Evolutionary conservation across 2,113 vertebrate genomes (phyloP).

Genomic region (Oenanthe melanoleuca): DNA sequence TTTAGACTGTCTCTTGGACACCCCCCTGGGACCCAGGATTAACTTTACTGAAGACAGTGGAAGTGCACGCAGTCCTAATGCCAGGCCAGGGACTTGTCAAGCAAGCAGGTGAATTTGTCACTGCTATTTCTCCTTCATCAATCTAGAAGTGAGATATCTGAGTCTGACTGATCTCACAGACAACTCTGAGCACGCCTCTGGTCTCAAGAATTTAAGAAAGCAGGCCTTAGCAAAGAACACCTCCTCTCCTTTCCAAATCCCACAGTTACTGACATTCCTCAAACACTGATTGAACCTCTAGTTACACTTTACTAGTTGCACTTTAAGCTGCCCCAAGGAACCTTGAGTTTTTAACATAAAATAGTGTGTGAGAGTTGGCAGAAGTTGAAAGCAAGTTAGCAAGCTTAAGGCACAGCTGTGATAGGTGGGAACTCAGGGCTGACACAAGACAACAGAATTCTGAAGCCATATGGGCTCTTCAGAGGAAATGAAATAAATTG

Average conservation of each 20-base stretch:
- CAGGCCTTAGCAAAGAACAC: not conserved
- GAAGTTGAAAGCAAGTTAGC: not conserved
- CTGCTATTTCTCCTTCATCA: not conserved
- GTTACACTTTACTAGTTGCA: no score
- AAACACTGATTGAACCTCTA: not conserved
- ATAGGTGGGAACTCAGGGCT: not conserved
- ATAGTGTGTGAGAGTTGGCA: not conserved
- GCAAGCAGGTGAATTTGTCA: not conserved
- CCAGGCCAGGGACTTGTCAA: not conserved
- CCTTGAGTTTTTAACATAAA: not conserved
- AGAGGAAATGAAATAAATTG: not conserved
- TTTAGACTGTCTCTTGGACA: not conserved
- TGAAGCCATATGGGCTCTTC: not conserved
- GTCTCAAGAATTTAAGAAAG: not conserved
- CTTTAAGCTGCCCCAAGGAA: not conserved
- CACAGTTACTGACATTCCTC: not conserved
- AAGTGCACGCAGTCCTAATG: not conserved
- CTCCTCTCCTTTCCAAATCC: not conserved
- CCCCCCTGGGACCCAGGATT: fast-evolving
- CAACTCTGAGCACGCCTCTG: not conserved
- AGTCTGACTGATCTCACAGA: not conserved
- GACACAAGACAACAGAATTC: not conserved
- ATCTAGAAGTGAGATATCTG: not conserved
- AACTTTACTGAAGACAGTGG: not conserved
- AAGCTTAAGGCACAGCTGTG: not conserved